Evolutionary conservation across 2,113 vertebrate species (phyloP).

Genomic region (Pelobates fuscus): DNA sequence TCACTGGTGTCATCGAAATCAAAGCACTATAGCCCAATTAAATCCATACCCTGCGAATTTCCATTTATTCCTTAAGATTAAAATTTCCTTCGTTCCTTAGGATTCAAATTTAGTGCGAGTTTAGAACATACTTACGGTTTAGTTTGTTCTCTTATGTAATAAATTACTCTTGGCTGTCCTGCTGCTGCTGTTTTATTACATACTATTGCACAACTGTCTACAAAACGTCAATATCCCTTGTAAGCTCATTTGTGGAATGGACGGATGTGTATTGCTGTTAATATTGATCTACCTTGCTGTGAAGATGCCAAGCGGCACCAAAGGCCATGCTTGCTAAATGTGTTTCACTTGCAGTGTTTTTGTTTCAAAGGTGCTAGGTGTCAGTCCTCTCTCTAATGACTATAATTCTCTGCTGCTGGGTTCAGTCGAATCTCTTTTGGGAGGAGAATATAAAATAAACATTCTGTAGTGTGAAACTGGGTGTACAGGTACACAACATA

Average conservation of each 20-base stretch:
- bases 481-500: not conserved
- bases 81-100: no score
- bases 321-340: constrained; percentile 18
- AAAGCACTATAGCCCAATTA: no score
- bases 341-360: constrained; percentile 5
- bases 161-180: not conserved
- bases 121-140: not conserved
- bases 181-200: constrained; percentile 8
- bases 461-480: not conserved
- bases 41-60: no score
- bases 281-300: constrained; percentile 17
- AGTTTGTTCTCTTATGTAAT: not conserved
- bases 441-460: constrained; percentile 11
- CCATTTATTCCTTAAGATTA: no score
- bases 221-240: constrained; percentile 28
- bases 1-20: no score
- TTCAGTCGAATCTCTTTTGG: not conserved
- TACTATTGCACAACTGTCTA: not conserved
- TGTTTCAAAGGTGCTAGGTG: constrained; percentile 10
- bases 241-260: constrained; percentile 26
- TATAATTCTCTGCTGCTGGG: constrained; percentile 35
- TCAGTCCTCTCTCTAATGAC: constrained; percentile 31
- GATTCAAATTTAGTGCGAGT: no score
- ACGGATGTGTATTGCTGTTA: constrained; percentile 32
- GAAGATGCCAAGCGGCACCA: constrained; percentile 22